Percentiles rank a stretch among this genome's conserved stretches.
Conservation (phyloP, 2,113 vertebrate species). For the Oryctolagus cuniculus region DNA sequence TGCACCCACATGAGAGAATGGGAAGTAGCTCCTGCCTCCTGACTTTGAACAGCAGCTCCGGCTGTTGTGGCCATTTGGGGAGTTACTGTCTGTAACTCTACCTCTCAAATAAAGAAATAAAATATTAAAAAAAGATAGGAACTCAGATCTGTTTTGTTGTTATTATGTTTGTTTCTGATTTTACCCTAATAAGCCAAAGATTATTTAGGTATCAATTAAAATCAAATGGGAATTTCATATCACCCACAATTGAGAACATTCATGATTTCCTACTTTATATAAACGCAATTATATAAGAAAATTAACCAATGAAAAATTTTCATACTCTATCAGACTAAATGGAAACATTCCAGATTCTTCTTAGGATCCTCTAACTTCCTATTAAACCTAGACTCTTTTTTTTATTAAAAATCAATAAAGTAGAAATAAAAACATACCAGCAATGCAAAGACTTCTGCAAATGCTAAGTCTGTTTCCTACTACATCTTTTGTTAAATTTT, state of each 20-base stretch:
- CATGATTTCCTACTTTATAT: neutral
- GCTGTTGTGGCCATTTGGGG: too few species aligned
- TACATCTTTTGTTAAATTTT: neutral
- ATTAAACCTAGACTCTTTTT: neutral
- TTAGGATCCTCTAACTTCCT: neutral
- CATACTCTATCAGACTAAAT: neutral
- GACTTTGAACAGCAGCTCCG: too few species aligned
- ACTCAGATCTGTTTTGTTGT: neutral
- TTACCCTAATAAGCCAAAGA: neutral
- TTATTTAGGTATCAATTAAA: constrained; percentile 8
- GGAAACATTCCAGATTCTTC: neutral
- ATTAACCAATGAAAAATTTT: neutral
- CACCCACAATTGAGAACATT: neutral
- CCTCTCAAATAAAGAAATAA: too few species aligned
- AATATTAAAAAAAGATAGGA: neutral
- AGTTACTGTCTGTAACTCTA: too few species aligned
- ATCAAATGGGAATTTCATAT: constrained; percentile 3
- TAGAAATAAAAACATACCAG: neutral
- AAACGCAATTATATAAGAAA: neutral
- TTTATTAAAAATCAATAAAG: neutral
- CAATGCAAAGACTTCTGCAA: neutral
- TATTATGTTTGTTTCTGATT: neutral
- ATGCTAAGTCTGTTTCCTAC: neutral
- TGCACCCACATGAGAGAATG: too few species aligned
- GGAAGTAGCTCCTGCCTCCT: too few species aligned